Evolutionary conservation across 1,140 invertebrate species (phyloP), one percentile per base, ranked within the genome.

Genomic region (Plodia interpunctella): DNA sequence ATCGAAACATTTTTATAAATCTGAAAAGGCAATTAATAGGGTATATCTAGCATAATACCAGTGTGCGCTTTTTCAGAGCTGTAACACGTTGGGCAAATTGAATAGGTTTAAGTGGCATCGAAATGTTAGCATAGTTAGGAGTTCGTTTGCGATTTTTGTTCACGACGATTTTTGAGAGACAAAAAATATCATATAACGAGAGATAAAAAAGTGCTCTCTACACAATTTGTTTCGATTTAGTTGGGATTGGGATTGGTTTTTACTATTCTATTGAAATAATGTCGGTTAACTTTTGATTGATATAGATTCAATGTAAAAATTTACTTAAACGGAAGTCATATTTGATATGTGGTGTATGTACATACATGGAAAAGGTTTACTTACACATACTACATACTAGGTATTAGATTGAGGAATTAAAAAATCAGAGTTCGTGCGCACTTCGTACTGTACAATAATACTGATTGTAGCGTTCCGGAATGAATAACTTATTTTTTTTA

Each of bases 11-110:
- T 11, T 11, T 13, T 35, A 13, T 11, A 44, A 44, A 44, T 3
- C 15, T 15, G 38, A 44, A 44, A 44, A 44, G 38, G 38, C 38
- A 44, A 44, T 44, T 44, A 44, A 44, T 15, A n/a, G n/a, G n/a
- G n/a, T n/a, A 44, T 44, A 3, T 44, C 13, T 44, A 44, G 38
- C 15, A 15, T 44, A 1, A 44, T 44, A 44, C n/a, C 38, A 44
- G 38, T 35, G 8, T 44, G 15, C 38, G 2, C 13, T 15, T 44
- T 44, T 44, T 35, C 38, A 44, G 38, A n/a, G n/a, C 10, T 44
- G 38, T 44, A 44, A 44, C 38, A 44, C 38, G 38, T 44, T 44
- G 38, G 38, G 38, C 13, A 44, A 44, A 44, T 44, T 44, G 38
- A 44, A 35, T 5, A 35, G 32, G 32, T 35, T 35, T 35, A 35